Evolutionary conservation across 2,888 invertebrate genomes (phyloP), one percentile per base, ranked within the genome.

Genomic region (Drosophila borealis): DNA sequence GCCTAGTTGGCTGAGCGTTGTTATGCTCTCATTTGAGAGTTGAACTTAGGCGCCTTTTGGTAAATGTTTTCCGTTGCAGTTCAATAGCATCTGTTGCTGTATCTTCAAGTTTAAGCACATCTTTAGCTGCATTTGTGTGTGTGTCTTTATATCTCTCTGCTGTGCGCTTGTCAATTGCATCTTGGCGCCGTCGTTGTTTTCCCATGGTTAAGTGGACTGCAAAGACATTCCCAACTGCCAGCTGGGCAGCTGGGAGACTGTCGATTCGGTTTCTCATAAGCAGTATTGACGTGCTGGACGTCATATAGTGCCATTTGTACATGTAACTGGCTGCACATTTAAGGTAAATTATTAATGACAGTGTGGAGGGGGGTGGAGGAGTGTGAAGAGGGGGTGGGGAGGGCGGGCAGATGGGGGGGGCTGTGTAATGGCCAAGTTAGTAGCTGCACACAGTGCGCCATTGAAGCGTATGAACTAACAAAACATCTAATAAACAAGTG

Each of bases 331-430:
- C 29, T 55, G 68, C 65, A 75, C 87, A 79, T 83, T 86, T 86
- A 78, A 75, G 76, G 76, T 75, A 88, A 86, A 88, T 83, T 86
- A 80, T 80, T 41, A 39, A 29, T 29, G 29, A 29, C 29, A 29
- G 29, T 29, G 0, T 45, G 25, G 29, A 48, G 21, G 36, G 17
- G 19, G 39, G 8, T 19, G 19, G 29, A 17, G 5, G 11, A 11
- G 13, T 11, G 36, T 36, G 36, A 39, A 13, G 51, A 13, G 13
- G 29, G 13, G 41, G 8, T 1, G 2, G 29, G 2, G 29, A 3
- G 13, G 11, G 21, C 3, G 11, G 11, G 29, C 33, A 17, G 17
- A 2, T 17, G 9, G 13, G 11, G 21, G 3, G 11, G 11, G 29
- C 33, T 6, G 3, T 45, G 41, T 76, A 60, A 70, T 50, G 54